Evolutionary conservation across 2,113 vertebrate species (phyloP), one percentile per base, ranked within the genome.

Genomic region (Notothenia coriiceps): DNA sequence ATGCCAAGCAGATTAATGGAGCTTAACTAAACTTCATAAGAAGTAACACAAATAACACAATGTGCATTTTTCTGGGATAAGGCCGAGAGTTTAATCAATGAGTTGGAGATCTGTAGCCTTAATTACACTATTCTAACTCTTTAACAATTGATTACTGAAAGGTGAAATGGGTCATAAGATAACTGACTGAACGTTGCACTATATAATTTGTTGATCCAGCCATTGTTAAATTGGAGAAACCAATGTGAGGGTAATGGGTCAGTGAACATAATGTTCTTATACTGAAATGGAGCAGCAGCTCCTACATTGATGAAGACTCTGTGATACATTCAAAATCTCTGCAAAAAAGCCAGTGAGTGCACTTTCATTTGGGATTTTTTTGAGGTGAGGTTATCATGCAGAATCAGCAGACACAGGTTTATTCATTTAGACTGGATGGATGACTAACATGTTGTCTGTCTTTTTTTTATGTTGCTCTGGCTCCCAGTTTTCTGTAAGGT

Each of bases 331-430:
- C 35, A 1, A 60, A 50, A 35, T 15, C 44, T 33, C 54, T 20
- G 10, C 56, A 40, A 60, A 60, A 60, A 60, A 72, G 69, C 44
- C 56, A n/a, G 6, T 33, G n/a, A 49, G 13, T 22, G 29, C 25
- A 50, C 18, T 52, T 40, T 20, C 12, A 51, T 8, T 60, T 35
- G 20, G 9, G 35, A 14, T 20, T 61, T 73, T 73, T 72, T 51
- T 40, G 18, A 63, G 60, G 10, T 29, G 20, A 64, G 11, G 10
- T 63, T 61, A 83, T 66, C 60, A 15, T 1, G 1, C 35, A 17
- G 35, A 20, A 77, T 77, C 80, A 77, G 47, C 80, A 72, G 80
- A 55, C 47, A 25, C 40, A 5, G 18, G 10, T 18, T 66, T 52
- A 72, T 72, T 77, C 0, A 83, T 54, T 72, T 76, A 64, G 44